These are phyloP conservation scores for Leucoma salicis DNA, from an alignment of 2,888 invertebrate species.

Conservation along the genomic window DNA sequence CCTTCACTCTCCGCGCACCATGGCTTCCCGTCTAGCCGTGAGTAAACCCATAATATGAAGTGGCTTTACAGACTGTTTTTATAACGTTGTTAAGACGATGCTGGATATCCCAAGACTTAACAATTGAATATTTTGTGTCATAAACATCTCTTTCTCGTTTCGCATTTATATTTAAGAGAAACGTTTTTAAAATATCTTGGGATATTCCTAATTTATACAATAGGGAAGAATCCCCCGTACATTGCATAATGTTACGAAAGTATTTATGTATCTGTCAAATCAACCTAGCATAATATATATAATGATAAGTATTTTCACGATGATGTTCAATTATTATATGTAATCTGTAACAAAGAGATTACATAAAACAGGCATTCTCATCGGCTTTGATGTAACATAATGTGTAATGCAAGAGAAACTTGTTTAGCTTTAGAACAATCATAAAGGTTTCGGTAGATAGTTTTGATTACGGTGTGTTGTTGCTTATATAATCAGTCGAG, in stretches of 20 bases:
- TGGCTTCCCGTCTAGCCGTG: conserved; percentile 69
- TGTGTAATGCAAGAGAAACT: not conserved
- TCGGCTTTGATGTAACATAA: not conserved
- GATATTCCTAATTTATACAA: no score
- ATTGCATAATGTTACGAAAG: no score
- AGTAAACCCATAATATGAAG: conserved; percentile 47
- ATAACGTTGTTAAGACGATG: not conserved
- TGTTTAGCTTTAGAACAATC: not conserved
- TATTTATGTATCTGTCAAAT: no score
- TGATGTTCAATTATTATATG: no score
- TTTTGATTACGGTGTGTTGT: conserved; percentile 20
- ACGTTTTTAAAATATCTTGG: no score
- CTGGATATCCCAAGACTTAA: not conserved
- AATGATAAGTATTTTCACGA: no score
- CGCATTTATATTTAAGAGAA: no score
- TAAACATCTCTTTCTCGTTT: no score
- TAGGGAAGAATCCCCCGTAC: no score
- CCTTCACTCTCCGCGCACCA: conserved; percentile 51
- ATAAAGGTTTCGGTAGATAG: conserved; percentile 25
- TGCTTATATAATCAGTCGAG: conserved; percentile 25
- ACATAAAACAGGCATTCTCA: not conserved
- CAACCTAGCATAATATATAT: no score
- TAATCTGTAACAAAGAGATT: not conserved
- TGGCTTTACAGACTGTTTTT: conserved; percentile 25
- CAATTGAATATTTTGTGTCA: no score